Percentiles rank a stretch among this genome's conserved stretches.
Conservation (phyloP, 2,797 vertebrate species). For the Muscicapa striata region DNA sequence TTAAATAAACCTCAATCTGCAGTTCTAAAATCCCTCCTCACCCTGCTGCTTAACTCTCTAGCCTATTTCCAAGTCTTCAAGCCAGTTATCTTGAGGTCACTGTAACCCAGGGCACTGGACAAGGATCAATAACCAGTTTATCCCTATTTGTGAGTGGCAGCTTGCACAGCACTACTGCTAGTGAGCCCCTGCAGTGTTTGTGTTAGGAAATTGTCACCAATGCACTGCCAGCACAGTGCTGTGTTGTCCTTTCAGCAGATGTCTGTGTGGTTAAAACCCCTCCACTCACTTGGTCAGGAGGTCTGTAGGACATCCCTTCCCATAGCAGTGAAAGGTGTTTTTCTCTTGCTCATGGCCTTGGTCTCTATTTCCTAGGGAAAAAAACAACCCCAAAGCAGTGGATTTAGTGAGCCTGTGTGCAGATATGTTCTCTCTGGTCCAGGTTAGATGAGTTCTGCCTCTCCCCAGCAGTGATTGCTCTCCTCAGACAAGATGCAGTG, state of each 20-base stretch:
- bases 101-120: not conserved
- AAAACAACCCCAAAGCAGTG: not conserved
- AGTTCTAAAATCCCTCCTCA: not conserved
- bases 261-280: not conserved
- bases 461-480: not conserved
- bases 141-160: not conserved
- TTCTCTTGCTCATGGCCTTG: not conserved
- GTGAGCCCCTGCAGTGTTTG: not conserved
- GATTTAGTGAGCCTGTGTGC: not conserved
- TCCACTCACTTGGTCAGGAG: not conserved
- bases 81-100: not conserved
- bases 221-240: not conserved
- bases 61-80: not conserved
- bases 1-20: not conserved
- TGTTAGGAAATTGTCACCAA: not conserved
- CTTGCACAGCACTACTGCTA: not conserved
- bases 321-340: not conserved
- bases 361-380: not conserved
- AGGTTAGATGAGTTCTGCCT: not conserved
- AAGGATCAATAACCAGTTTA: not conserved
- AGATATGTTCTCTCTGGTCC: not conserved
- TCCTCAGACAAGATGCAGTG: not conserved
- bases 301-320: not conserved
- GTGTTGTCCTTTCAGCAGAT: not conserved
- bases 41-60: not conserved